A percentile compares a stretch with the other conserved stretches of the same genome.
phyloP scores from a whole-genome alignment of 2,888 invertebrate genomes.

The Eumacrocentrus americanus region DNA sequence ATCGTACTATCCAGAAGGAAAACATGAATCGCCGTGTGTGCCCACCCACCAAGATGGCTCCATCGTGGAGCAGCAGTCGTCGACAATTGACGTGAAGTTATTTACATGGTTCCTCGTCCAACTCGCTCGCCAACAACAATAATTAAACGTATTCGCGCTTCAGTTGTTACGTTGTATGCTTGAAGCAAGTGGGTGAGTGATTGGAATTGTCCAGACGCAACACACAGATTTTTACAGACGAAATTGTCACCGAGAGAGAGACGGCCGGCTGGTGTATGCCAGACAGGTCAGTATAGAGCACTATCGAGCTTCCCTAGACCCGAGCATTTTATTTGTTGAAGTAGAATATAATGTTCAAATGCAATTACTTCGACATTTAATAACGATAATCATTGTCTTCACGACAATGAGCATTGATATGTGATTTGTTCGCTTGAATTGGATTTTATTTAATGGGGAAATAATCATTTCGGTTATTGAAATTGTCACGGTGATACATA shows the following conservation, averaged over 20 bases:
- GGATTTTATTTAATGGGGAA: constrained; percentile 1
- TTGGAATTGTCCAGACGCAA: constrained; percentile 31
- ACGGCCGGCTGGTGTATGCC: constrained; percentile 53
- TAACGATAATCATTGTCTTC: no score
- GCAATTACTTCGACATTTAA: no score
- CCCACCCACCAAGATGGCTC: constrained; percentile 61
- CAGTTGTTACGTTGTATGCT: constrained; percentile 9
- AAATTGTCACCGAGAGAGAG: constrained; percentile 30
- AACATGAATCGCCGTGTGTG: constrained; percentile 49
- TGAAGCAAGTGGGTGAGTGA: constrained; percentile 31
- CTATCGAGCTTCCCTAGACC: constrained; percentile 31
- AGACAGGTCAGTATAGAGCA: constrained; percentile 42
- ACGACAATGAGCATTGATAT: neutral
- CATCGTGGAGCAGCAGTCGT: constrained; percentile 55
- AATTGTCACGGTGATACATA: constrained; percentile 20
- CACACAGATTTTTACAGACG: constrained; percentile 30
- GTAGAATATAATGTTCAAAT: no score
- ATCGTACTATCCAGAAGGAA: constrained; percentile 41
- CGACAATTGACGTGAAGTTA: constrained; percentile 57
- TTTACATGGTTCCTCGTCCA: constrained; percentile 52
- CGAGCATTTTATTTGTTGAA: constrained; percentile 31
- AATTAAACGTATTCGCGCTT: constrained; percentile 6
- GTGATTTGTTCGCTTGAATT: neutral
- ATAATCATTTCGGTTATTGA: constrained; percentile 32
- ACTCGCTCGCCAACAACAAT: constrained; percentile 13